Evolutionary conservation across 2,888 invertebrate genomes (phyloP).

Genomic region (Rhorus exstirpatorius): DNA sequence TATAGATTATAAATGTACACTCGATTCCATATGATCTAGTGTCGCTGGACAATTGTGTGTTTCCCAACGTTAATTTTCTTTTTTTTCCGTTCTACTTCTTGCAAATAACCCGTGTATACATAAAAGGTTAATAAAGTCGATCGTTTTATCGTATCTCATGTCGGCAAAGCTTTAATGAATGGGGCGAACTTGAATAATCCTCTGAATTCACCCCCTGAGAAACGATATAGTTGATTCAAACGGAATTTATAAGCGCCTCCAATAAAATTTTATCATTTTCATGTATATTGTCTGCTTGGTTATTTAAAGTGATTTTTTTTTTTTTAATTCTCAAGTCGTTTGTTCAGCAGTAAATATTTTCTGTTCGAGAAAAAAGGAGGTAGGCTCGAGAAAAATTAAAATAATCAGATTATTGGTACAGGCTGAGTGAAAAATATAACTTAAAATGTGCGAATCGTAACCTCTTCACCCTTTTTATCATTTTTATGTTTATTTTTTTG

Average conservation of each 20-base stretch:
- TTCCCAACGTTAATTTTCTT: slow-evolving; percentile 31
- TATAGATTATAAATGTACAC: slow-evolving; percentile 26
- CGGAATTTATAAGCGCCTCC: background rate
- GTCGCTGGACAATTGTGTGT: slow-evolving; percentile 33
- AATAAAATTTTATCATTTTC: background rate
- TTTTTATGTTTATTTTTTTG: too few relatives aligned
- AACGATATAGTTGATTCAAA: background rate
- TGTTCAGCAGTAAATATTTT: background rate
- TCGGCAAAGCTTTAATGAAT: slow-evolving; percentile 4
- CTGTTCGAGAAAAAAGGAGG: too few relatives aligned
- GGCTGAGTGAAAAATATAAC: too few relatives aligned
- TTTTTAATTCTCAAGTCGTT: background rate
- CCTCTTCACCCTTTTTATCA: too few relatives aligned
- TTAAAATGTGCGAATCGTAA: too few relatives aligned
- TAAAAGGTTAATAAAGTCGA: background rate
- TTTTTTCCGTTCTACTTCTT: background rate
- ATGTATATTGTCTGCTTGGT: background rate
- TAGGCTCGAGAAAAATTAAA: too few relatives aligned
- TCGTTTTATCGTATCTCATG: background rate
- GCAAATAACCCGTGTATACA: background rate
- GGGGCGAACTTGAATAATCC: background rate
- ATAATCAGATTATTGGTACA: too few relatives aligned
- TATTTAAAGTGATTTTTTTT: background rate
- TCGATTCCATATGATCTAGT: slow-evolving; percentile 9
- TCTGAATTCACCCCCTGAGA: background rate